Base-by-base conservation (phyloP, 1,140 invertebrate species). In the Dreissena polymorpha region DNA sequence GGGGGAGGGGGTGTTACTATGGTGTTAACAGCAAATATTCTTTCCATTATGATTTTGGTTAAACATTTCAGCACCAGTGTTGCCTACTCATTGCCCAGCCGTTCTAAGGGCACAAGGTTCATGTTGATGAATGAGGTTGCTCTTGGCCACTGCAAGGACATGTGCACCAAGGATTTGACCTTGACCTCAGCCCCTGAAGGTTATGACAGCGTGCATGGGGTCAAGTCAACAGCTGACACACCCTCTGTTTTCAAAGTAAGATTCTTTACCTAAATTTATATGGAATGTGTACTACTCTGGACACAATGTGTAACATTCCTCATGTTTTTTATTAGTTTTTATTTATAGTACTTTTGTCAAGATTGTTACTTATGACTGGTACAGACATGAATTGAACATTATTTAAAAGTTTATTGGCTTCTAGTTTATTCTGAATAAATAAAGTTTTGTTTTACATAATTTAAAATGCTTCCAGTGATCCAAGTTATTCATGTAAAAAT, bases 51-150 rank as follows among this genome's bases (percentile, higher is more conserved):
- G 39, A 5, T 39, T 39, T 39, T 39, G 39, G 39, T 39, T 8
- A n/a, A 2, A 0, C 12, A 29, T 87, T 86, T 10, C 82, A 92
- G 91, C 50, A 91, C 88, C 10, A 90, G 89, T 84, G 83, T 88
- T 0, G 84, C 88, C 25, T 93, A 92, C 77, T 91, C 92, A 27
- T 69, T 82, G 6, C 84, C 87, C 13, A 91, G 91, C 81, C 86
- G 89, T 68, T 86, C 69, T 3, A 88, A 87, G 57, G 89, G 91
- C 7, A 87, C 88, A 25, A 78, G 91, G 29, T 77, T 93, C 70
- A 87, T 93, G 88, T 69, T 92, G 67, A 74, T 93, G 0, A 87
- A 71, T 78, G 88, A 93, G 79, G 92, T 93, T 39, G 91, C 91
- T 27, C 85, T 93, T 8, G 93, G 93, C 18, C 80, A 86, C 3